These are phyloP conservation scores for Formica selysi DNA, from an alignment of 1,140 invertebrate species.

Conservation along the genomic window DNA sequence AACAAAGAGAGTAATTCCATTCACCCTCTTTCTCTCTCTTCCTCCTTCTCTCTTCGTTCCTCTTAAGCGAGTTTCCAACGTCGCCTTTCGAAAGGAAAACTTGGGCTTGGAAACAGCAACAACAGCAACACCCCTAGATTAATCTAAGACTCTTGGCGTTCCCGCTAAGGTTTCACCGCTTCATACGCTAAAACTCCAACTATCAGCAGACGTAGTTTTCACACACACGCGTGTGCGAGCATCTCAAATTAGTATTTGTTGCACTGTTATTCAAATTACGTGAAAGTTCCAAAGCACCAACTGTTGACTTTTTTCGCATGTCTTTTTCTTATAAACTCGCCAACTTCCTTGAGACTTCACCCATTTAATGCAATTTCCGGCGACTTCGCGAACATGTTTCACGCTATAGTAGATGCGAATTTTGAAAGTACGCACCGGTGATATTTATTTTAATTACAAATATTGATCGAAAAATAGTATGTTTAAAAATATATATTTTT, in stretches of 20 bases:
- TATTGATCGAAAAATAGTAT: conserved; percentile 19
- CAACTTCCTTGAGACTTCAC: conserved; percentile 9
- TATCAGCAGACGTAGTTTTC: conserved; percentile 4
- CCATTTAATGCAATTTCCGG: background rate
- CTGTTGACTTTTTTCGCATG: conserved; percentile 34
- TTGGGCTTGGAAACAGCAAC: conserved; percentile 73
- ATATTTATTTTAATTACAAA: conserved; percentile 60
- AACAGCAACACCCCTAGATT: conserved; percentile 72
- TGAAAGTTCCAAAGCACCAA: conserved; percentile 41
- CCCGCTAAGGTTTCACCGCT: conserved; percentile 46
- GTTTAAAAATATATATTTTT: conserved; percentile 43
- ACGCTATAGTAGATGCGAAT: background rate
- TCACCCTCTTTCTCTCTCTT: conserved; percentile 6
- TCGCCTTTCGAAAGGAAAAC: conserved; percentile 73
- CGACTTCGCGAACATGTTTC: background rate
- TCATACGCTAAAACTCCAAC: conserved; percentile 37
- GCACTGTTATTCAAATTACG: conserved; percentile 79
- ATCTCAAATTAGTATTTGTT: conserved; percentile 78
- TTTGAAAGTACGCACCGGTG: background rate
- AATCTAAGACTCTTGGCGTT: conserved; percentile 75
- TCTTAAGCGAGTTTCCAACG: conserved; percentile 31
- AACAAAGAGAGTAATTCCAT: background rate
- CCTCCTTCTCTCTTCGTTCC: background rate
- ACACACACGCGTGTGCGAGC: conserved; percentile 17
- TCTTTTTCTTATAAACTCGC: background rate